Evolutionary conservation across 2,113 vertebrate species (phyloP), one percentile per base, ranked within the genome.

Genomic region (Falco punctatus): DNA sequence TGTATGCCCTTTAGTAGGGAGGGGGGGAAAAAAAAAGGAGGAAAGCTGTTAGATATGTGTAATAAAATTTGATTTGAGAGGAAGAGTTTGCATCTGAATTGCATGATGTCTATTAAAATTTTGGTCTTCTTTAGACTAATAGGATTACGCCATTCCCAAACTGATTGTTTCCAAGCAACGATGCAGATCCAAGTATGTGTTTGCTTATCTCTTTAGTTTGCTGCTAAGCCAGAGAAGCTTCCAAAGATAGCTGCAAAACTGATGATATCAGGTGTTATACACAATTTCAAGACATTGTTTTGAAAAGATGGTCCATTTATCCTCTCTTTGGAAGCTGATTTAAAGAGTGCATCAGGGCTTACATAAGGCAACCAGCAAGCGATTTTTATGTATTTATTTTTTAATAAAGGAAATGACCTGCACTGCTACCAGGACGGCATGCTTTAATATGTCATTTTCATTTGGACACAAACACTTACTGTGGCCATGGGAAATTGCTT

Each of bases 101-200:
- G 88, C 91, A 95, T 86, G 90, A 87, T 96, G 92, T 95, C 87
- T 96, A 96, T 97, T 96, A 97, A 95, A 94, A 95, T 94, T 48
- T 95, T 89, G 74, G 74, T 94, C 90, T 93, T 94, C 52, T 44
- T 88, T 88, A 86, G 86, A 85, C 73, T 91, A 77, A 96, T 94
- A 91, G 78, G 83, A 92, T 95, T 96, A 98, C 95, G 89, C 90
- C 92, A 92, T 97, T 97, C 96, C 83, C 96, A 88, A 91, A 89
- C 92, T 81, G 48, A 90, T 92, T 97, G 97, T 98, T 97, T 97
- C 97, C 84, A 97, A 96, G 97, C 97, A 98, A 98, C 94, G 44
- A 93, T 95, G 96, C 94, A 94, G 92, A 96, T 90, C 40, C 49
- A 86, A 30, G 40, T 83, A 65, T 35, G 27, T 88, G 86, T 96